Conservation (phyloP, 2,797 vertebrate genomes). For the Moxostoma hubbsi region DNA sequence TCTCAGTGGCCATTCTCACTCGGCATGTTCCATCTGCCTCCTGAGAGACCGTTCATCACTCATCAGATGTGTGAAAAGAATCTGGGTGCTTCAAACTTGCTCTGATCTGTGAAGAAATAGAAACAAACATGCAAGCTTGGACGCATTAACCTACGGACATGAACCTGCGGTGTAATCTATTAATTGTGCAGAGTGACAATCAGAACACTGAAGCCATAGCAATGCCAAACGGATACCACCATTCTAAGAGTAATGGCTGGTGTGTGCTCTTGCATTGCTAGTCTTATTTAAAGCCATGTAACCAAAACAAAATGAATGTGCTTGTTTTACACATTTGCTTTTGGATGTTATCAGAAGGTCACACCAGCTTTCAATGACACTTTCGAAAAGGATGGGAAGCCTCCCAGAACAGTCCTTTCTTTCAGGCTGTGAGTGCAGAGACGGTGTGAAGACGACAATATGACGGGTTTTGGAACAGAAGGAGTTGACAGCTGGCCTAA, state of each 20-base stretch:
- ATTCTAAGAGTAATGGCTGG: background rate
- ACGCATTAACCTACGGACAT: background rate
- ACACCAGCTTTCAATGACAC: constrained; percentile 25
- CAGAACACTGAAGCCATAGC: constrained; percentile 38
- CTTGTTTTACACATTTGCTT: constrained; percentile 34
- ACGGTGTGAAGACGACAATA: constrained; percentile 31
- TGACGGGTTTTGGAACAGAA: constrained; percentile 48
- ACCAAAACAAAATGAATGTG: constrained; percentile 49
- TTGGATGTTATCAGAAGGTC: constrained; percentile 13
- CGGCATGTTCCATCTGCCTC: constrained; percentile 49
- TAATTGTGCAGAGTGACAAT: constrained; percentile 46
- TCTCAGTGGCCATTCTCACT: constrained; percentile 46
- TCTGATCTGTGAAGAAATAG: constrained; percentile 3
- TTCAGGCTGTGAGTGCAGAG: constrained; percentile 9
- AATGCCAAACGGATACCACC: constrained; percentile 32
- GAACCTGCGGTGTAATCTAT: background rate
- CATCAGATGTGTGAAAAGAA: constrained; percentile 14
- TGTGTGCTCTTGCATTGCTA: background rate
- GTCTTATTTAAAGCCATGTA: constrained; percentile 39
- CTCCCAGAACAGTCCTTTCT: background rate
- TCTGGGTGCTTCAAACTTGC: constrained; percentile 12
- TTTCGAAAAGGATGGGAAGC: constrained; percentile 3
- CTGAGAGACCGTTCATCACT: constrained; percentile 34
- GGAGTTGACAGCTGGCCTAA: constrained; percentile 47
- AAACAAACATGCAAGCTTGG: constrained; percentile 16